phyloP scores from a whole-genome alignment of 2,888 invertebrate species.

The Muscina levida region DNA sequence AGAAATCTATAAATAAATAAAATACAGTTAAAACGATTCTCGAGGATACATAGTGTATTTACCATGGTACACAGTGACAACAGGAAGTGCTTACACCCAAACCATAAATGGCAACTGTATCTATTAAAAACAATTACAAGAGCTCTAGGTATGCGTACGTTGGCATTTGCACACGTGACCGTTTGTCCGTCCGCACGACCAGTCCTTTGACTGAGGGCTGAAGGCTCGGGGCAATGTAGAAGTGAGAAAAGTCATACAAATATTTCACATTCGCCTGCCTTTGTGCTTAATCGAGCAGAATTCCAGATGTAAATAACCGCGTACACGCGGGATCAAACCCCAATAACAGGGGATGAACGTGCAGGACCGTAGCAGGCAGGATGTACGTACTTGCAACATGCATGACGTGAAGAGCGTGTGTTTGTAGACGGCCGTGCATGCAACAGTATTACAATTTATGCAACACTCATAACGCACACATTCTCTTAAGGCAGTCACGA shows the following conservation, averaged over 20 bases:
- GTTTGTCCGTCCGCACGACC: conserved; percentile 32
- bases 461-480: conserved; percentile 49
- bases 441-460: conserved; percentile 54
- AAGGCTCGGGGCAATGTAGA: conserved; percentile 42
- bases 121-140: conserved; percentile 65
- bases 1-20: conserved; percentile 63
- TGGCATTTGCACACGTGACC: conserved; percentile 56
- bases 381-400: conserved; percentile 23
- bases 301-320: conserved; percentile 67
- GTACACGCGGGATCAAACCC: conserved; percentile 58
- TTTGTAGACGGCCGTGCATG: not conserved
- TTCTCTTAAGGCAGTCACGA: conserved; percentile 27
- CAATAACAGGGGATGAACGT: conserved; percentile 22
- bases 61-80: conserved; percentile 10
- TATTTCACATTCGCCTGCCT: conserved; percentile 54
- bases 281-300: conserved; percentile 69
- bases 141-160: conserved; percentile 51
- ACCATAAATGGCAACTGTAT: conserved; percentile 60
- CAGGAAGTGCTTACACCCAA: not conserved
- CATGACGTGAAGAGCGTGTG: not conserved
- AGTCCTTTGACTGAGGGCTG: conserved; percentile 35
- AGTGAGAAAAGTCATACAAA: conserved; percentile 67
- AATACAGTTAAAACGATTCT: conserved; percentile 36
- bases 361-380: conserved; percentile 18
- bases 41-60: conserved; percentile 32